phyloP scores from a whole-genome alignment of 2,888 invertebrate species.

The Erynnis tages region DNA sequence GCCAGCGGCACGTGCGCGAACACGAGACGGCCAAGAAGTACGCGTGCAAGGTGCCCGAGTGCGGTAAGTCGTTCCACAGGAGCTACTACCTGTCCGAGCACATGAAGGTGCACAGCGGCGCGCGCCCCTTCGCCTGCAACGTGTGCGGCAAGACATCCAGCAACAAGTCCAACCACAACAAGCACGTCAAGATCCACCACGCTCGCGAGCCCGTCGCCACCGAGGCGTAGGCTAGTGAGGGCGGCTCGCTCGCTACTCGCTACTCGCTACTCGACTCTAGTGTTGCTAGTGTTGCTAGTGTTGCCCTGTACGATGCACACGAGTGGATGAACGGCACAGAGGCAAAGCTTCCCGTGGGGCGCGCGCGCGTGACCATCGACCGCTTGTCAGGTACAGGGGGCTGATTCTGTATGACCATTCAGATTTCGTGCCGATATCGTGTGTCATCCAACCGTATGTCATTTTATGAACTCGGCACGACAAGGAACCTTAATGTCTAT shows the following conservation, averaged over 20 bases:
- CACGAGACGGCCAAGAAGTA: conserved; percentile 91
- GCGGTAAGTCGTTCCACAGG: conserved; percentile 92
- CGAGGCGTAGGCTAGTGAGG: conserved; percentile 84
- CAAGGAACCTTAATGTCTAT: too few relatives aligned
- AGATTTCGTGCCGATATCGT: too few relatives aligned
- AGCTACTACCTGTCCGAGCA: conserved; percentile 94
- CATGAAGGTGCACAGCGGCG: conserved; percentile 91
- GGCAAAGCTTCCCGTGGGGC: too few relatives aligned
- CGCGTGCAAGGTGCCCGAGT: conserved; percentile 86
- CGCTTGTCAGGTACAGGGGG: too few relatives aligned
- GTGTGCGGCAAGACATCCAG: conserved; percentile 94
- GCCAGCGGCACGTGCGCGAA: conserved; percentile 90
- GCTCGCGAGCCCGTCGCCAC: conserved; percentile 93
- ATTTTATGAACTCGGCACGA: too few relatives aligned
- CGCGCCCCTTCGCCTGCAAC: conserved; percentile 90
- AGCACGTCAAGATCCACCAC: conserved; percentile 94
- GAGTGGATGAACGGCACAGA: too few relatives aligned
- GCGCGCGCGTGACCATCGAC: too few relatives aligned
- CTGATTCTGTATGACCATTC: too few relatives aligned
- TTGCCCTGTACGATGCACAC: too few relatives aligned
- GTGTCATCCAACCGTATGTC: too few relatives aligned
- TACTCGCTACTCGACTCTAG: neutral
- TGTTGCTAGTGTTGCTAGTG: conserved; percentile 8
- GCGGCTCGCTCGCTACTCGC: neutral
- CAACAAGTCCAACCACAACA: conserved; percentile 95